Percentiles rank a stretch among this genome's conserved stretches.
Conservation (phyloP, 2,888 invertebrate species). For the Melanchra persicariae region DNA sequence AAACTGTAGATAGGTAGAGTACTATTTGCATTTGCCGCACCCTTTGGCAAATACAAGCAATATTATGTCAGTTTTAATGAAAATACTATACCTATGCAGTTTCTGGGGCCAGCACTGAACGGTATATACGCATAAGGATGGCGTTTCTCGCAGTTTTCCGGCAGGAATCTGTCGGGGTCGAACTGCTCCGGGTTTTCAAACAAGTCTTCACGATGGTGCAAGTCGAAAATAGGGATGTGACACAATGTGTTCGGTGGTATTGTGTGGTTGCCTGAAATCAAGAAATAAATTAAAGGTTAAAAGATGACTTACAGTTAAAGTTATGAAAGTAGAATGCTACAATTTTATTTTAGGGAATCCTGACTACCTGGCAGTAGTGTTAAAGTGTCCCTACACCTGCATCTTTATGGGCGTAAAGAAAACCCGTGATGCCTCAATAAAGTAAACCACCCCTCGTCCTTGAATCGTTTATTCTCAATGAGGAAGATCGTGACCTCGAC, state of each 20-base stretch:
- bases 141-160: conserved; percentile 88
- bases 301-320: too few relatives aligned
- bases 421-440: neutral
- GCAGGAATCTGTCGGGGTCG: conserved; percentile 93
- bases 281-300: too few relatives aligned
- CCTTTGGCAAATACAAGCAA: too few relatives aligned
- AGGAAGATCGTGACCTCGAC: too few relatives aligned
- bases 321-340: too few relatives aligned
- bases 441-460: too few relatives aligned
- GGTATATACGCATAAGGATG: conserved; percentile 92
- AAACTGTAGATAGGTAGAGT: too few relatives aligned
- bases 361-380: neutral
- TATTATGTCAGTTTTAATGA: neutral
- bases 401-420: neutral
- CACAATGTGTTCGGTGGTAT: conserved; percentile 87
- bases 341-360: too few relatives aligned
- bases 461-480: too few relatives aligned
- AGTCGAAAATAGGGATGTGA: conserved; percentile 90
- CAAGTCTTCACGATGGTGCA: conserved; percentile 91
- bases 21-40: too few relatives aligned
- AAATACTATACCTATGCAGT: conserved; percentile 91
- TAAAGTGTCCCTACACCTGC: too few relatives aligned
- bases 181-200: conserved; percentile 93
- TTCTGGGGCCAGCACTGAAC: conserved; percentile 93
- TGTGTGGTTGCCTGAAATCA: conserved; percentile 80